phyloP scores from a whole-genome alignment of 37 sponge, comb jelly and placozoan genomes.

The Lycopodina hypogea region DNA sequence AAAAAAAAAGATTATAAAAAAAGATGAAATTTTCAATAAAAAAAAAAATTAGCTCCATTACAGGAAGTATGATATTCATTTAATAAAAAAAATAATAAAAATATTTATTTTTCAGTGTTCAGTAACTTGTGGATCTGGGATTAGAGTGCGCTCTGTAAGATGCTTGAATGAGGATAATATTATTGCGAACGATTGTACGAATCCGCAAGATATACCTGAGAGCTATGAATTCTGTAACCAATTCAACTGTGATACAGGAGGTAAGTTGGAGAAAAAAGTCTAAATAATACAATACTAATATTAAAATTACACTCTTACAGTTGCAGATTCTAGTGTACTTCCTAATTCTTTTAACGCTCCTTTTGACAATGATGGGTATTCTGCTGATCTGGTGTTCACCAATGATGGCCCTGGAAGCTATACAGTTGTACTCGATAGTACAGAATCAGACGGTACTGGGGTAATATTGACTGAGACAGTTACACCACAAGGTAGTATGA shows the following conservation, averaged over 20 bases:
- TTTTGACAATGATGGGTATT: not conserved
- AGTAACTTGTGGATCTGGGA: constrained; percentile 28
- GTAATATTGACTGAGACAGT: not conserved
- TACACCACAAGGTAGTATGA: not conserved
- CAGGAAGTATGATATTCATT: no score
- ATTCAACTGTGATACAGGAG: constrained; percentile 11
- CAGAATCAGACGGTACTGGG: not conserved
- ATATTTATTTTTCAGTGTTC: constrained; percentile 35
- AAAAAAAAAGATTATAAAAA: no score
- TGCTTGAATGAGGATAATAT: constrained; percentile 16
- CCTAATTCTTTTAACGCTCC: not conserved
- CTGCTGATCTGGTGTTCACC: not conserved
- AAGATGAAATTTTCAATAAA: no score
- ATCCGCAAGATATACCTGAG: not conserved
- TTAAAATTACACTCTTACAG: constrained; percentile 4
- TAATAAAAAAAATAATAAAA: no score
- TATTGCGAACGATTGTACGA: constrained; percentile 1
- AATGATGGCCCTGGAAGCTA: constrained; percentile 1
- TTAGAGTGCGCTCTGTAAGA: constrained; percentile 12
- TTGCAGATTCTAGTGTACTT: not conserved
- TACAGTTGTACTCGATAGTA: not conserved
- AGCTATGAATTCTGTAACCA: constrained; percentile 16
- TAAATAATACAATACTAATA: not conserved
- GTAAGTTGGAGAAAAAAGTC: not conserved
- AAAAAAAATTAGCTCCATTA: no score